phyloP scores from a whole-genome alignment of 2,888 invertebrate genomes.

The Caenorhabditis sp. region DNA sequence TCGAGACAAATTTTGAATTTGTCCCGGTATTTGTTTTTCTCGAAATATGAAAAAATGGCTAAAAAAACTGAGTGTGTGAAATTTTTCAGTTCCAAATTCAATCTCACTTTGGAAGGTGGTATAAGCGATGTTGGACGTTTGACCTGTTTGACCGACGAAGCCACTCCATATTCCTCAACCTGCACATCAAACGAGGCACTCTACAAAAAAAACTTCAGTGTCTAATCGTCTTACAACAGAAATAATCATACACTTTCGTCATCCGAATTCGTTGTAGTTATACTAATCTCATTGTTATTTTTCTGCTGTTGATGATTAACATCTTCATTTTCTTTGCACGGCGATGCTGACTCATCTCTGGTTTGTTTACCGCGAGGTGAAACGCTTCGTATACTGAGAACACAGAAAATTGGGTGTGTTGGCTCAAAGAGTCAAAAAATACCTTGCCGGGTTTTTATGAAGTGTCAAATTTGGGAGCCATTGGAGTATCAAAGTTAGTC shows the following conservation, averaged over 20 bases:
- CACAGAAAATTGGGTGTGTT: not conserved
- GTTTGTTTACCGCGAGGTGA: slow-evolving; percentile 53
- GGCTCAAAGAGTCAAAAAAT: slow-evolving; percentile 6
- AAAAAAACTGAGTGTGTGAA: too few species aligned
- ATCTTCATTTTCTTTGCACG: not conserved
- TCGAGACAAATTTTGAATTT: too few species aligned
- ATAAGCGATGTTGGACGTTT: slow-evolving; percentile 33
- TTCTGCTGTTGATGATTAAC: not conserved
- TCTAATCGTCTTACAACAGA: not conserved
- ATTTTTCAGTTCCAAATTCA: too few species aligned
- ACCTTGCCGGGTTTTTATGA: slow-evolving; percentile 82
- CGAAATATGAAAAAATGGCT: too few species aligned
- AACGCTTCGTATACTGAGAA: slow-evolving; percentile 65
- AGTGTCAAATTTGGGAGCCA: slow-evolving; percentile 94
- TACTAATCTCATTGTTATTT: slow-evolving; percentile 1
- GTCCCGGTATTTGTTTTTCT: too few species aligned
- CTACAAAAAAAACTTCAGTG: slow-evolving; percentile 10
- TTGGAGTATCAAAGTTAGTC: slow-evolving; percentile 84
- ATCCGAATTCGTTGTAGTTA: slow-evolving; percentile 14
- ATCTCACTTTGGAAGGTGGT: slow-evolving; percentile 7
- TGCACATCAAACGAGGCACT: slow-evolving; percentile 34
- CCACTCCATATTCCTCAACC: slow-evolving; percentile 28
- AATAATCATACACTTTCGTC: slow-evolving; percentile 27
- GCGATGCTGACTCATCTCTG: not conserved
- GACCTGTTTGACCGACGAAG: slow-evolving; percentile 29